phyloP scores from a whole-genome alignment of 2,888 invertebrate species.

The Eupithecia exiguata region DNA sequence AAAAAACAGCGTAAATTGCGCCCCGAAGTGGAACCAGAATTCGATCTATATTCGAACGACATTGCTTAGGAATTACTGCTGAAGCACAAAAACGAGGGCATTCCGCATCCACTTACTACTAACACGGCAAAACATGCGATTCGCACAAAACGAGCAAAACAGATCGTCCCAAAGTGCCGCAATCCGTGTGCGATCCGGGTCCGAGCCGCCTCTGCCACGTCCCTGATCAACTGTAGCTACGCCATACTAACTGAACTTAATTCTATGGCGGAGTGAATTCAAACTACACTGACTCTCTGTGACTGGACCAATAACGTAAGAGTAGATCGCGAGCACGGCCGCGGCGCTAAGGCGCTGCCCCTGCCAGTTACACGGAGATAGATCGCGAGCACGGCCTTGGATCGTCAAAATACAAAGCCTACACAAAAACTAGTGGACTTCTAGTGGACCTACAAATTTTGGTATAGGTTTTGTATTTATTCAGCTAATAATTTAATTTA shows the following conservation, averaged over 20 bases:
- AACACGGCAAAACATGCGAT: slow-evolving; percentile 17
- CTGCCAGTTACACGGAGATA: background rate
- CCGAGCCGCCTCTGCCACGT: background rate
- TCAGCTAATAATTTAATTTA: too few species aligned
- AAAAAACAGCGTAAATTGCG: background rate
- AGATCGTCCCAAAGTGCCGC: slow-evolving; percentile 19
- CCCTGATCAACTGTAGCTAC: background rate
- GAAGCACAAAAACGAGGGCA: slow-evolving; percentile 17
- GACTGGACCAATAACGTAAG: background rate
- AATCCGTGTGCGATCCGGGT: slow-evolving; percentile 18
- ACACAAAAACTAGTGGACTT: too few species aligned
- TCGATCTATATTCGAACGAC: background rate
- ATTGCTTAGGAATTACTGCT: slow-evolving; percentile 1
- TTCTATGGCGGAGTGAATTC: background rate
- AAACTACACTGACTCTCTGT: background rate
- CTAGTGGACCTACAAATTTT: too few species aligned
- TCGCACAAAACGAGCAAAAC: slow-evolving; percentile 26
- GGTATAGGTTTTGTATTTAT: too few species aligned
- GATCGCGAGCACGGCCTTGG: too few species aligned
- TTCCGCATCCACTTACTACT: background rate
- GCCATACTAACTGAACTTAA: background rate
- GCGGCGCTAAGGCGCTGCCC: too few species aligned
- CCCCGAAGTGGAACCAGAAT: background rate
- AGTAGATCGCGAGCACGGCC: background rate
- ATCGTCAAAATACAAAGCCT: too few species aligned